These are phyloP conservation scores for Halictus ligatus DNA, from an alignment of 2,888 invertebrate species.

Conservation along the genomic window DNA sequence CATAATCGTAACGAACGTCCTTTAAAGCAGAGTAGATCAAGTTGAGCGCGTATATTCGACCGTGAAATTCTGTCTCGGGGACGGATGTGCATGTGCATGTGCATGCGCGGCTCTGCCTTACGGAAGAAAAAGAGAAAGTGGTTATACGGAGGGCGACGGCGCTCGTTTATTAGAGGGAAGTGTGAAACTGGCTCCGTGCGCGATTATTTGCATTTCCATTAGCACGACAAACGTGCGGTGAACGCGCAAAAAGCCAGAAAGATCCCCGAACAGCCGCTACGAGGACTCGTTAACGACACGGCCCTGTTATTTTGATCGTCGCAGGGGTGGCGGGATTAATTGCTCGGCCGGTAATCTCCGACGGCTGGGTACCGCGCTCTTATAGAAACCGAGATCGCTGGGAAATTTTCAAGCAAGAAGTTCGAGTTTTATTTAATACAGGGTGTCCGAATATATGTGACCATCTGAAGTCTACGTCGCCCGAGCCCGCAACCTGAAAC, in stretches of 20 bases:
- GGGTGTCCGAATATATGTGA: not conserved
- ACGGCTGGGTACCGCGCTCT: not conserved
- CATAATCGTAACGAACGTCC: constrained; percentile 43
- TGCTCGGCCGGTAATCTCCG: constrained; percentile 27
- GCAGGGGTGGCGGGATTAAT: constrained; percentile 55
- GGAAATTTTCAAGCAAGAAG: not conserved
- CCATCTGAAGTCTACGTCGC: not conserved
- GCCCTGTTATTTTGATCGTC: constrained; percentile 49
- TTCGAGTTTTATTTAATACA: constrained; percentile 7
- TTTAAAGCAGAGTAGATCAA: constrained; percentile 38
- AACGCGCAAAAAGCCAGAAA: constrained; percentile 62
- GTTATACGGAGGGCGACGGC: constrained; percentile 35
- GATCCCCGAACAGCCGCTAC: constrained; percentile 37
- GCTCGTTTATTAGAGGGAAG: constrained; percentile 71
- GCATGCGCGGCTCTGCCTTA: constrained; percentile 7
- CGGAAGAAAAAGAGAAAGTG: constrained; percentile 52
- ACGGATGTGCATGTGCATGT: not conserved
- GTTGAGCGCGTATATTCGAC: constrained; percentile 52
- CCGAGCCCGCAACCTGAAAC: not conserved
- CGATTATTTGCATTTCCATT: constrained; percentile 76
- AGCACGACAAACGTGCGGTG: constrained; percentile 72
- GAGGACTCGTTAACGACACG: constrained; percentile 55
- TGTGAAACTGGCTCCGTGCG: constrained; percentile 69
- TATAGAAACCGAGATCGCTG: not conserved
- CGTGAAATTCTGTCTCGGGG: constrained; percentile 61